Evolutionary conservation across 1,140 invertebrate genomes (phyloP).

Genomic region (Matsumurasca onukii): DNA sequence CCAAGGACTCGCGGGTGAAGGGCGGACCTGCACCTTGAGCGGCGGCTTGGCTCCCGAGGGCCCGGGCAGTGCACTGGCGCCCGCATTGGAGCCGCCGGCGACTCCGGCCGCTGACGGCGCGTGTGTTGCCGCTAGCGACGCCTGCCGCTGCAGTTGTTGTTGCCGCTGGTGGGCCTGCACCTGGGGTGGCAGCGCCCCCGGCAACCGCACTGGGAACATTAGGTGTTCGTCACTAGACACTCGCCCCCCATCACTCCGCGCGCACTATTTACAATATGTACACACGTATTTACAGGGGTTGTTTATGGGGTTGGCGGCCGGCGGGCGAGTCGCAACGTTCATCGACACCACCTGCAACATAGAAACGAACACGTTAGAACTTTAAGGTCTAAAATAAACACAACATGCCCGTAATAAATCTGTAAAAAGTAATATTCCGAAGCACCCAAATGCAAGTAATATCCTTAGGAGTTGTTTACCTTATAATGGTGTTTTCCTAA

Average conservation of each 20-base stretch:
- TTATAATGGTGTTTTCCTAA: too few relatives aligned
- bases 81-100: background rate
- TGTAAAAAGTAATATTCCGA: too few relatives aligned
- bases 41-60: conserved; percentile 23
- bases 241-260: background rate
- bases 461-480: too few relatives aligned
- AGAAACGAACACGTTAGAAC: too few relatives aligned
- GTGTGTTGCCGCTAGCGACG: background rate
- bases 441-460: too few relatives aligned
- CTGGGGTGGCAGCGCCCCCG: conserved; percentile 21
- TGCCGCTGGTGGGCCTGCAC: conserved; percentile 19
- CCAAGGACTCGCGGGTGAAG: conserved; percentile 69
- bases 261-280: background rate
- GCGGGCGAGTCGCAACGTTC: background rate
- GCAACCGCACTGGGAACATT: conserved; percentile 23
- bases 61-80: background rate
- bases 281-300: background rate
- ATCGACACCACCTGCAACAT: background rate
- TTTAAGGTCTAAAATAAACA: too few relatives aligned
- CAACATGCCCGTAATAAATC: too few relatives aligned
- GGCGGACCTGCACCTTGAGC: conserved; percentile 64
- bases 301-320: background rate
- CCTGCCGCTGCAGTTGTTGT: conserved; percentile 12
- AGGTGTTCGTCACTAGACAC: conserved; percentile 37
- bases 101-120: background rate